These are phyloP conservation scores for Conopomorpha cramerella DNA, from an alignment of 1,140 invertebrate genomes.

Conservation along the genomic window DNA sequence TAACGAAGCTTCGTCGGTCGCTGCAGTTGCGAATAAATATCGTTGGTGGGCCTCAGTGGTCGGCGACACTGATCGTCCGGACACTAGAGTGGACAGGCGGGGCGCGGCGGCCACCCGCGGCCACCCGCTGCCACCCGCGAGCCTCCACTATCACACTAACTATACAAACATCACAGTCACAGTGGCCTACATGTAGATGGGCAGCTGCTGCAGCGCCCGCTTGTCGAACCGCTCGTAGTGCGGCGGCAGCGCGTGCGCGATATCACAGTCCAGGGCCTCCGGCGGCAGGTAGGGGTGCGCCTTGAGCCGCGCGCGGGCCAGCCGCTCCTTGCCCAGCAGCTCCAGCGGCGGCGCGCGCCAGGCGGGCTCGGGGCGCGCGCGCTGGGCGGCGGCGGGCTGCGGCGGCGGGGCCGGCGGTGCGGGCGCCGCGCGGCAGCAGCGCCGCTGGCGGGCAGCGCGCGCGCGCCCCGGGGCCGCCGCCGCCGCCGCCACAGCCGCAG, in stretches of 20 bases:
- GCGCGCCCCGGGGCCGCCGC: constrained; percentile 13
- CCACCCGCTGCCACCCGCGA: constrained; percentile 6
- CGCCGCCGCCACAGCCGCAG: constrained; percentile 12
- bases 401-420: constrained; percentile 11
- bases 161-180: constrained; percentile 30
- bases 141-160: constrained; percentile 35
- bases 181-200: constrained; percentile 49
- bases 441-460: constrained; percentile 14
- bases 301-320: constrained; percentile 27
- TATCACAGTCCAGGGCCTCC: constrained; percentile 44
- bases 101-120: constrained; percentile 10
- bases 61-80: neutral
- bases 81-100: constrained; percentile 9
- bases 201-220: constrained; percentile 50
- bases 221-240: constrained; percentile 53
- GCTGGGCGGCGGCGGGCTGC: constrained; percentile 9
- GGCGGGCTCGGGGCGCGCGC: constrained; percentile 15
- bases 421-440: constrained; percentile 10
- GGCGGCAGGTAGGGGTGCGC: constrained; percentile 43
- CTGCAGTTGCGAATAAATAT: constrained; percentile 49
- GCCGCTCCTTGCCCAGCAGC: constrained; percentile 19
- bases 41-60: constrained; percentile 33
- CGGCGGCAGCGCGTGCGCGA: constrained; percentile 34
- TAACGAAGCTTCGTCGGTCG: constrained; percentile 40
- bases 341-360: constrained; percentile 21